Evolutionary conservation across 2,888 invertebrate species (phyloP).

Genomic region (Microdon myrmicae): DNA sequence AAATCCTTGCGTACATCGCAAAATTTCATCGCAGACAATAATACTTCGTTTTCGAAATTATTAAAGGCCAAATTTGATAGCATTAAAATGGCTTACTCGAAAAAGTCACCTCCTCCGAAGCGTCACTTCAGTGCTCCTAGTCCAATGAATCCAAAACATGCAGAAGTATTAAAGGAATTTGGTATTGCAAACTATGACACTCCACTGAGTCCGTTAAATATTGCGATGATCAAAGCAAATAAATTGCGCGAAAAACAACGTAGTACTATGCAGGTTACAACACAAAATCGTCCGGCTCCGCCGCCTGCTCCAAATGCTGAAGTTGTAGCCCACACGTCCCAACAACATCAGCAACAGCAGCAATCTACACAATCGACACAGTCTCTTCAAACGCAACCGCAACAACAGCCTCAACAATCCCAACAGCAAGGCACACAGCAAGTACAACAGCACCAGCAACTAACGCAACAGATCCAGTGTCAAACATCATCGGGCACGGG

Average conservation of each 20-base stretch:
- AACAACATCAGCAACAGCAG: conserved; percentile 53
- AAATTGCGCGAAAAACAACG: conserved; percentile 85
- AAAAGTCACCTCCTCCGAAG: conserved; percentile 80
- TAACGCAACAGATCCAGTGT: conserved; percentile 49
- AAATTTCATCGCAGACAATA: conserved; percentile 81
- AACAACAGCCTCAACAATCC: conserved; percentile 30
- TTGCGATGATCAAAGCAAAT: conserved; percentile 83
- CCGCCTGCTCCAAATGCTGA: conserved; percentile 57
- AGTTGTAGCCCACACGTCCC: conserved; percentile 49
- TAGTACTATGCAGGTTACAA: conserved; percentile 71
- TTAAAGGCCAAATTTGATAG: conserved; percentile 78
- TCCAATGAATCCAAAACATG: conserved; percentile 82
- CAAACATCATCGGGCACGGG: conserved; percentile 27
- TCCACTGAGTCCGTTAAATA: conserved; percentile 84
- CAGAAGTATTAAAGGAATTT: conserved; percentile 83
- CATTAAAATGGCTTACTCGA: conserved; percentile 79
- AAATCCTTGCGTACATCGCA: conserved; percentile 81
- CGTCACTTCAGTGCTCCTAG: conserved; percentile 79
- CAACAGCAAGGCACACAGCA: neutral
- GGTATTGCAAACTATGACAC: conserved; percentile 85
- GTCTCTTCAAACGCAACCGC: conserved; percentile 35
- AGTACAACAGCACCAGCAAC: no score
- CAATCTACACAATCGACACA: conserved; percentile 31
- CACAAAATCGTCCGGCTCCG: conserved; percentile 69
- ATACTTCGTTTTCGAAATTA: conserved; percentile 75